Base-by-base conservation (phyloP, 37 sponge, comb jelly and placozoan genomes). In the Theonella swinhoei region DNA sequence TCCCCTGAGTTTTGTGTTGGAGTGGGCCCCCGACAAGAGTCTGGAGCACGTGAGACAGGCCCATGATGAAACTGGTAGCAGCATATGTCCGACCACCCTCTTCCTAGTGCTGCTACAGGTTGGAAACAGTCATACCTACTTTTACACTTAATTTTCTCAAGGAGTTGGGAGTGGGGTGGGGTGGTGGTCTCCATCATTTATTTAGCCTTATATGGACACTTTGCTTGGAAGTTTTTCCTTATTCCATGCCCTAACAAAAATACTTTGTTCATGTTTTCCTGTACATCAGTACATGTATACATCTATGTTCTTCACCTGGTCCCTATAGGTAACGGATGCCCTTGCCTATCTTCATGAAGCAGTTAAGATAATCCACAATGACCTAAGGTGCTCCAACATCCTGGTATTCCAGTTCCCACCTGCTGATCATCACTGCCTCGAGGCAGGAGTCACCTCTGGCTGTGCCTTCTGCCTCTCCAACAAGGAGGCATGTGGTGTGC, bases 21-120 rank as follows among this genome's bases (percentile, higher is more conserved):
- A 92, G 79, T 88, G 89, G 92, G 92, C 92, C n/a, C 92, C 92
- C 2, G n/a, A 58, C 54, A 70, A 64, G 70, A 91, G 88, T 54
- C 68, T 91, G 33, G 88, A 91, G 67, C 79, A 79, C 37, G 35
- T 73, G 4, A 47, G 84, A 23, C 5, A 63, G 54, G 23, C 0
- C 39, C 73, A 89, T 37, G 42, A 8, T 0, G 19, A 67, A 38
- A 20, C 25, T 1, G 20, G 24, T 0, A 23, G 9, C 5, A 40
- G 24, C 43, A 59, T 89, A 23, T 89, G 89, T 43, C 64, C 79
- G 0, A 43, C 73, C 20, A 62, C 80, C 29, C 63, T 83, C 22
- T 71, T 73, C 58, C 64, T 65, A 19, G 75, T 74, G 0, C 42
- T 89, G 2, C 26, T 83, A 24, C 89, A 89, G 80, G 89, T 89